phyloP scores from a whole-genome alignment of 2,888 invertebrate species.

The Erebia aethiops region DNA sequence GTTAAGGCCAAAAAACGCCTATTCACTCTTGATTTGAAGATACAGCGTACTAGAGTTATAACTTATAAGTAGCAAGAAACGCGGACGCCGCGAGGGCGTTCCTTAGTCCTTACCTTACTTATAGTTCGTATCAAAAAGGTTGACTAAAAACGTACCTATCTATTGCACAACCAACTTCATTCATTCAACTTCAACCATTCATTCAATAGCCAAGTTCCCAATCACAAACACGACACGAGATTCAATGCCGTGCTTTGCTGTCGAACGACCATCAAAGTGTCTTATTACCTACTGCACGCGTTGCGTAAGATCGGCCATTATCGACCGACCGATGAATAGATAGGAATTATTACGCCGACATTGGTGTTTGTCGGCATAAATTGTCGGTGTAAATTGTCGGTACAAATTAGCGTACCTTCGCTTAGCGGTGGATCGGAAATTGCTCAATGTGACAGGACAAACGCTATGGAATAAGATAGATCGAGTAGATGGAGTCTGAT shows the following conservation, averaged over 20 bases:
- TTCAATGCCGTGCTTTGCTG: background rate
- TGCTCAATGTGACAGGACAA: slow-evolving; percentile 16
- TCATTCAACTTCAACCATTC: slow-evolving; percentile 2
- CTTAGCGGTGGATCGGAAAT: slow-evolving; percentile 12
- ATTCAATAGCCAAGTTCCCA: slow-evolving; percentile 10
- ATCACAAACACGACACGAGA: slow-evolving; percentile 29
- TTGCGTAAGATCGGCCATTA: slow-evolving; percentile 33
- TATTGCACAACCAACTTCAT: background rate
- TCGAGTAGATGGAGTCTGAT: background rate
- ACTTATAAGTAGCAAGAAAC: too few species aligned
- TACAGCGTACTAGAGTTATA: too few species aligned
- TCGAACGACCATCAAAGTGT: slow-evolving; percentile 32
- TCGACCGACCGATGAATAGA: slow-evolving; percentile 28
- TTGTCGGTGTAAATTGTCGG: slow-evolving; percentile 15
- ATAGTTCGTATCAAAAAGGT: too few species aligned
- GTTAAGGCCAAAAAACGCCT: too few species aligned
- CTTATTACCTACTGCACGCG: slow-evolving; percentile 32
- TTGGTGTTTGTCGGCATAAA: slow-evolving; percentile 16
- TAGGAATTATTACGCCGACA: slow-evolving; percentile 28
- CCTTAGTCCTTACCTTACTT: too few species aligned
- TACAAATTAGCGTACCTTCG: slow-evolving; percentile 14
- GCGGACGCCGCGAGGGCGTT: too few species aligned
- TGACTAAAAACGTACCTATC: too few species aligned
- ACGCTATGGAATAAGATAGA: slow-evolving; percentile 13
- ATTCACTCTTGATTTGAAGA: too few species aligned